Evolutionary conservation across 2,888 invertebrate species (phyloP).

Genomic region (Drosophila helvetica): DNA sequence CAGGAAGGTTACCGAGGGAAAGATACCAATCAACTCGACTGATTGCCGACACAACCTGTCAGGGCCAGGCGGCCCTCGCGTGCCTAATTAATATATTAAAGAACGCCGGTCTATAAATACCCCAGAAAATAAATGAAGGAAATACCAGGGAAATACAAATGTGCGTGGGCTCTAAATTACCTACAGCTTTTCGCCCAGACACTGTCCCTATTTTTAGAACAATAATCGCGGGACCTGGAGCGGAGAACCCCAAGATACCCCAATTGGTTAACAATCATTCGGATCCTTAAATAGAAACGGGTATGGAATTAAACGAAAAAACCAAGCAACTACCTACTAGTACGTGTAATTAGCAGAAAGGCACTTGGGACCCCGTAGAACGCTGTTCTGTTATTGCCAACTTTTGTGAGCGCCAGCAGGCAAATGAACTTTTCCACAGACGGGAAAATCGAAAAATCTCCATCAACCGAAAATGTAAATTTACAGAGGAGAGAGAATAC

Average conservation of each 20-base stretch:
- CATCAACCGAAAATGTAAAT: constrained; percentile 8
- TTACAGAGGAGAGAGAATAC: constrained; percentile 12
- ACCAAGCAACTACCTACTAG: neutral
- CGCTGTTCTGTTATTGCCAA: constrained; percentile 1
- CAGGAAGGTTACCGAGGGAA: neutral
- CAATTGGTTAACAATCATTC: constrained; percentile 9
- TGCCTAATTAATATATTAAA: constrained; percentile 70
- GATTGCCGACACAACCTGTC: constrained; percentile 24
- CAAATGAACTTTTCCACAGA: constrained; percentile 20
- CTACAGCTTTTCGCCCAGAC: neutral
- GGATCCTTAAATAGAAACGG: neutral
- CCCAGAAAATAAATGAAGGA: constrained; percentile 6
- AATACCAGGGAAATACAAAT: neutral
- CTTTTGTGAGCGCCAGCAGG: constrained; percentile 37
- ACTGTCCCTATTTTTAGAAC: neutral
- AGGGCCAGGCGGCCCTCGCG: constrained; percentile 19
- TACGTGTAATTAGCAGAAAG: neutral
- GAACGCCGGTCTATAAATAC: constrained; percentile 45
- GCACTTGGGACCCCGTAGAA: neutral
- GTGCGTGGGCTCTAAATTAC: neutral
- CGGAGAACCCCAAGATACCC: neutral
- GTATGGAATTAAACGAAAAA: neutral
- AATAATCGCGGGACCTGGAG: neutral
- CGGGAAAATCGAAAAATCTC: constrained; percentile 18
- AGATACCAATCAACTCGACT: constrained; percentile 1